Base-by-base conservation (phyloP, 2,113 vertebrate genomes). In the Dasyornis broadbenti region DNA sequence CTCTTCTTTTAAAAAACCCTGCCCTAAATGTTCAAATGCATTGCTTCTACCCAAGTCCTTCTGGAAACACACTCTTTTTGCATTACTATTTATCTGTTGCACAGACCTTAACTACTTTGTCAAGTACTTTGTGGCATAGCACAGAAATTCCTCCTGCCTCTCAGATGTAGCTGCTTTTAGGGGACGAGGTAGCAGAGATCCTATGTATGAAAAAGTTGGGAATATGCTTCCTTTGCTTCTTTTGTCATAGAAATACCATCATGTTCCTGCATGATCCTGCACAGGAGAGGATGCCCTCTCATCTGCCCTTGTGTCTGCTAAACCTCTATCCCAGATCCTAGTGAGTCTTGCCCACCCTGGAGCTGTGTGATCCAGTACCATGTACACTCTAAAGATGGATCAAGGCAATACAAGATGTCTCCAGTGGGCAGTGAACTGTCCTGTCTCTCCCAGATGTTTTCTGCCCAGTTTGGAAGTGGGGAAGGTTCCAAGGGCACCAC, bases 221-320 rank as follows among this genome's bases (percentile, higher is more conserved):
- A 59, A 22, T 47, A 2, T n/a, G 16, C 26, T 83, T 89, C 23
- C 22, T 68, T 82, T 60, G 6, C 44, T 53, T 79, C 18, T 47
- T 84, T 64, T 69, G 7, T 35, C 37, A 15, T 4, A 68, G 57
- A 66, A 92, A 53, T 45, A 64, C 27, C 3, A 1, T 42, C 13
- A 0, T 42, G n/a, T 59, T 83, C 70, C 44, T 70, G 31, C 30
- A 27, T 33, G 9, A 11, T 50, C 42, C 54, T 73, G 23, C 12
- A 39, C 17, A 26, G 37, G 45, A n/a, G 5, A 76, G 28, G 27
- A 31, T 39, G 57, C 57, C 21, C n/a, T 60, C 52, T 44, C 6
- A 2, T 20, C 50, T 59, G 27, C 54, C 6, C 1, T 20, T 0
- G 0, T 64, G 28, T 35, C 27, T 61, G 31, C 70, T 85, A 1